phyloP scores from a whole-genome alignment of 37 sponge, comb jelly and placozoan genomes.

The Petrosia ficiformis region DNA sequence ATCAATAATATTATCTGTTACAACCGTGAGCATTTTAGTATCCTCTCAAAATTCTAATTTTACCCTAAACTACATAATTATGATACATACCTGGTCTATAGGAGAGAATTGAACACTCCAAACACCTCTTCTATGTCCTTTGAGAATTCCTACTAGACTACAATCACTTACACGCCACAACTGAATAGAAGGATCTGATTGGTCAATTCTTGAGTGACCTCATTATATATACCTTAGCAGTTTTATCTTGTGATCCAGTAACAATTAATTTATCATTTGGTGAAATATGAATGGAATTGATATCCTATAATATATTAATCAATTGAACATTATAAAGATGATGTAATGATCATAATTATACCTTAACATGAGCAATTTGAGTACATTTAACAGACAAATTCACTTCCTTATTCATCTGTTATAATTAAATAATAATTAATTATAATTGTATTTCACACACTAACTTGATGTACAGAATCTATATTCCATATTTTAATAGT shows the following conservation, averaged over 20 bases:
- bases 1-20: too few relatives aligned
- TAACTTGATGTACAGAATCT: not conserved
- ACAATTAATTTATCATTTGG: slow-evolving; percentile 95
- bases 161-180: slow-evolving; percentile 79
- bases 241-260: slow-evolving; percentile 92
- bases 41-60: too few relatives aligned
- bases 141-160: slow-evolving; percentile 43
- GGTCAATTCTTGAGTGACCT: not conserved
- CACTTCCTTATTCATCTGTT: not conserved
- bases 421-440: not conserved
- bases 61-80: not conserved
- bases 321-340: not conserved
- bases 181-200: slow-evolving; percentile 10
- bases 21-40: too few relatives aligned
- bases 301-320: slow-evolving; percentile 60
- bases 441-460: not conserved
- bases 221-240: slow-evolving; percentile 72
- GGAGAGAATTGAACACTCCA: slow-evolving; percentile 97
- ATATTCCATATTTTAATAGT: slow-evolving; percentile 83
- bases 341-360: slow-evolving; percentile 32
- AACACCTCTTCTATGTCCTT: slow-evolving; percentile 91
- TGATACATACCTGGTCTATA: slow-evolving; percentile 68
- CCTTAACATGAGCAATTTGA: slow-evolving; percentile 83
- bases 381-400: slow-evolving; percentile 64
- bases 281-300: slow-evolving; percentile 89